These are phyloP conservation scores for Acinonyx jubatus DNA, from an alignment of 2,113 vertebrate genomes.

Conservation along the genomic window DNA sequence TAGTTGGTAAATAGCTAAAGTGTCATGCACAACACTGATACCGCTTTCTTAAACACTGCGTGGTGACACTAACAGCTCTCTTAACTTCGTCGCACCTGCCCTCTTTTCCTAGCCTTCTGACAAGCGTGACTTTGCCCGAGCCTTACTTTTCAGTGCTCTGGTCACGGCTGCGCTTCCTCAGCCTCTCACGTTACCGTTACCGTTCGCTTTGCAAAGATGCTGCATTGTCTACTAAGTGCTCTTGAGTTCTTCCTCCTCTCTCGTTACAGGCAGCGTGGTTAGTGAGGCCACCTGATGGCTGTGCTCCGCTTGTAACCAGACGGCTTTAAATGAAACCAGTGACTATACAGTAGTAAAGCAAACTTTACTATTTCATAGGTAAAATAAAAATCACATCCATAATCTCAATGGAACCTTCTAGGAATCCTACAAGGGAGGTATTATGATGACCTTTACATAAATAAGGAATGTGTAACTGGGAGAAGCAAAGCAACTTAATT, in stretches of 20 bases:
- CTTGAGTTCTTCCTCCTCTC: neutral
- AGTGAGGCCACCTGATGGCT: no score
- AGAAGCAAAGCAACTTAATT: neutral
- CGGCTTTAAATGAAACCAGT: neutral
- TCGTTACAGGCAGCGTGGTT: neutral
- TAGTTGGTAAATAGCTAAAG: no score
- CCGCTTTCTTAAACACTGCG: neutral
- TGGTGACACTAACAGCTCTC: neutral
- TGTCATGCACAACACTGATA: neutral
- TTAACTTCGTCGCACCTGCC: neutral
- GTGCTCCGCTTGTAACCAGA: neutral
- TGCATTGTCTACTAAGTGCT: neutral
- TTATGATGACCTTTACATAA: neutral
- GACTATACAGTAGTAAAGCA: neutral
- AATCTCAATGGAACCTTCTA: neutral
- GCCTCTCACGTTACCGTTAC: accelerated
- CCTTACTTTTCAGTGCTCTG: neutral
- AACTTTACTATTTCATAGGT: neutral
- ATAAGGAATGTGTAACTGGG: neutral
- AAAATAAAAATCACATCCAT: neutral
- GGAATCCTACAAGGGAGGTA: neutral
- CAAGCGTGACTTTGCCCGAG: neutral
- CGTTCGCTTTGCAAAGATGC: accelerated
- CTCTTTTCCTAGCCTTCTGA: neutral
- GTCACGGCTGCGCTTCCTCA: neutral